These are phyloP conservation scores for Catharus fuscescens DNA, from an alignment of 2,113 vertebrate genomes.

Conservation along the genomic window DNA sequence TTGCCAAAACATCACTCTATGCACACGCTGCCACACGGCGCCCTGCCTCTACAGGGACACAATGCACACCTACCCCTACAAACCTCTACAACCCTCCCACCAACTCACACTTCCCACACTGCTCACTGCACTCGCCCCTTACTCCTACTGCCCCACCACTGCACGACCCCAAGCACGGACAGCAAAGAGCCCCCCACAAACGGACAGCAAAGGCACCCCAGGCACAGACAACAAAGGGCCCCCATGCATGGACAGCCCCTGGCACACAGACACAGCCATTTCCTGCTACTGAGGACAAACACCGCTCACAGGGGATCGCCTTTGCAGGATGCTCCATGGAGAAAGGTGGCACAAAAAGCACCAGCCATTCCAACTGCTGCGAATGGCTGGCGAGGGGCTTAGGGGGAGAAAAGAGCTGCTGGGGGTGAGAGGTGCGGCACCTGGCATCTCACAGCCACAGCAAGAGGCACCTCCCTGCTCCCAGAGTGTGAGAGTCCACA, in stretches of 20 bases:
- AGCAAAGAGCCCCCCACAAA: background rate
- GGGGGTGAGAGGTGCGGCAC: background rate
- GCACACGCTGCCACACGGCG: background rate
- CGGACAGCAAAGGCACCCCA: too few relatives aligned
- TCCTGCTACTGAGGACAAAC: background rate
- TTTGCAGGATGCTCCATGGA: background rate
- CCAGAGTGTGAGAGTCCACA: background rate
- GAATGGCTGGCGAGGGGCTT: too few relatives aligned
- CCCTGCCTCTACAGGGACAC: background rate
- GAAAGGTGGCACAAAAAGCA: background rate
- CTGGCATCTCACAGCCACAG: background rate
- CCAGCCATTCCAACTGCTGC: background rate
- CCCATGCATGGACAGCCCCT: background rate
- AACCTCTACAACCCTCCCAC: background rate
- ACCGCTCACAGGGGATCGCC: background rate
- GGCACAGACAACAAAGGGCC: too few relatives aligned
- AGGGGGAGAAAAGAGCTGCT: too few relatives aligned
- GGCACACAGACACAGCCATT: background rate
- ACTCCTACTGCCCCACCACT: too few relatives aligned
- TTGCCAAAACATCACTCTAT: accelerated
- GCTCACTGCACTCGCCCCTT: background rate
- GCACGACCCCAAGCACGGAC: accelerated
- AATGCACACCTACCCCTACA: accelerated
- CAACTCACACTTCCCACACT: too few relatives aligned
- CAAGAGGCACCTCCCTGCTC: background rate